Base-by-base conservation (phyloP, 1,140 invertebrate genomes). In the Brachionus angularis region DNA sequence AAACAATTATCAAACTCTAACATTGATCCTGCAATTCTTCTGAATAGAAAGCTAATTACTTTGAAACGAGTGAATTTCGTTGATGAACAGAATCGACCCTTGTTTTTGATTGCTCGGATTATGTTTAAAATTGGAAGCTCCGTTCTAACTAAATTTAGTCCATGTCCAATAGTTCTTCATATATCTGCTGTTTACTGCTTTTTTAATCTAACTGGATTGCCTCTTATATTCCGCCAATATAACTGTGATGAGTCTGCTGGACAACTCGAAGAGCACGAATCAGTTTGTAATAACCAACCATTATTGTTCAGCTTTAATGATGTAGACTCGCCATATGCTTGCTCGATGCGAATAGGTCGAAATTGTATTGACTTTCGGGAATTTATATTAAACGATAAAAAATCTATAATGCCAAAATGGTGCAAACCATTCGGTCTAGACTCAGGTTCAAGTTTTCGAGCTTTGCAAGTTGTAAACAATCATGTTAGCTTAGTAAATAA, bases 231-330 rank as follows among this genome's bases (percentile, higher is more conserved):
- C 36, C 29, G 42, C n/a, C 46, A 71, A 27, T 72, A 29, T n/a
- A 72, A 49, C 10, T 47, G 55, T 72, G 53, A 81, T 2, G 90
- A 92, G 76, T 87, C 89, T 55, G 90, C 93, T 2, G 95, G 94
- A 8, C 95, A 98, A 82, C 91, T 89, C 79, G 88, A 88, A 61
- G 94, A 98, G 79, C 91, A 98, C 77, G 95, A 98, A 83, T 74
- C 88, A 52, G 94, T 93, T 0, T 84, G 93, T 74, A 90, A 91
- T 86, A 87, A 93, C 23, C 86, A 89, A 36, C 95, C 95, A n/a
- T 83, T 98, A 10, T 84, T 96, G 50, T 98, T 97, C 81, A 91
- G 90, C 58, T 95, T 95, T 78, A 86, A 89, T 3, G 92, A 96
- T 77, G 87, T 87, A 23, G 91, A 95, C 77, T 88, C 86, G 5